Evolutionary conservation across 2,113 vertebrate genomes (phyloP).

Genomic region (Leucosticte australis): DNA sequence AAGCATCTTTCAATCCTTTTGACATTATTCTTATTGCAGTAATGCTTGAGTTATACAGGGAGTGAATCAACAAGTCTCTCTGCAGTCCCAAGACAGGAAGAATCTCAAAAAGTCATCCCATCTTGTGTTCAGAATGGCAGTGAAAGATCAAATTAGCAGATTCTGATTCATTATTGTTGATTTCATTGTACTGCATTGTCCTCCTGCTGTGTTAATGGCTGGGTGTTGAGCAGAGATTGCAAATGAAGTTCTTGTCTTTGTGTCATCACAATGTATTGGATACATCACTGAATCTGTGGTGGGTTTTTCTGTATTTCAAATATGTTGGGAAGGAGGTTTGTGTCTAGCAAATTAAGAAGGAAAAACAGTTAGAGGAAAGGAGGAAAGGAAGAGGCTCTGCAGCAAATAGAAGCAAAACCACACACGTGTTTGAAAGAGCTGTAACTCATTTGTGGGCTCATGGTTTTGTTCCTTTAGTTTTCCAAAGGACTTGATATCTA

Average conservation of each 20-base stretch:
- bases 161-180: background rate
- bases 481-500: background rate
- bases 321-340: background rate
- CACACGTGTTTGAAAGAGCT: background rate
- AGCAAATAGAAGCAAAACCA: background rate
- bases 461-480: background rate
- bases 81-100: background rate
- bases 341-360: background rate
- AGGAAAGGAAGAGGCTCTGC: background rate
- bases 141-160: background rate
- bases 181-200: background rate
- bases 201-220: background rate
- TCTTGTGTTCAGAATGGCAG: background rate
- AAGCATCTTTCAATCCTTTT: background rate
- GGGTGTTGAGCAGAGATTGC: background rate
- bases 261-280: background rate
- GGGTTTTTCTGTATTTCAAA: background rate
- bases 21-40: background rate
- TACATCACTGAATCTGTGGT: background rate
- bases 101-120: background rate
- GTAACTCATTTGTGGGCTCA: background rate
- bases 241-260: background rate
- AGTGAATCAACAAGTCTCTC: rapidly evolving
- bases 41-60: background rate
- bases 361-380: background rate